Evolutionary conservation across 64 coral and sea anemone genomes (phyloP), one percentile per base, ranked within the genome.

Genomic region (Montipora foliosa): DNA sequence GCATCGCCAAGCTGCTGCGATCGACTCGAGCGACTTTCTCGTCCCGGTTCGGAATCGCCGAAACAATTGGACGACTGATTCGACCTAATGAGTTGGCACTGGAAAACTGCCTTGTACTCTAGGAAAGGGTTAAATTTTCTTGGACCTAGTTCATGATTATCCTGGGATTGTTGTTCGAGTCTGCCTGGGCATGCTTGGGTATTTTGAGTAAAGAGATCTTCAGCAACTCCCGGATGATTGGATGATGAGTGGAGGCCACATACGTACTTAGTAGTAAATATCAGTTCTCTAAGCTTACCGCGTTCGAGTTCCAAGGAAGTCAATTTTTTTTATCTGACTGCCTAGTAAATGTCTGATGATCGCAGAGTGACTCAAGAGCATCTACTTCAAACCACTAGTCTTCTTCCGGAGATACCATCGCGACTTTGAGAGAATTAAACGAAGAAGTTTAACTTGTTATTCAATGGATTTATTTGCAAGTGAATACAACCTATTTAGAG

Each of bases 31-130:
- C 94, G 93, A 68, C 89, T 79, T 5, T 13, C 89, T 16, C 74
- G 89, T 53, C 89, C 93, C 4, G 84, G 13, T 25, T 89, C 93
- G 16, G 87, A 75, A 53, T 97, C 93, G 21, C 96, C 96, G 47
- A 91, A 82, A 48, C 51, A 89, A n/a, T 97, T 78, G 79, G 84
- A 80, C 69, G 96, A 97, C 72, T 95, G 80, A 92, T 71, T 22
- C 70, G 1, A 13, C 44, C 8, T 78, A 7, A 52, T 64, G 44
- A 67, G 24, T 67, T 19, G 11, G 2, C 44, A 8, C 10, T 4
- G 24, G 15, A 15, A 83, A 46, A 25, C 15, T 13, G 44, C 45
- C 14, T 59, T 50, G 5, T 14, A 14, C 4, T 4, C 11, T 4
- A 15, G 29, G 4, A 13, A 76, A 37, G 29, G 1, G 9, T 13